Evolutionary conservation across 1,140 invertebrate genomes (phyloP), one percentile per base, ranked within the genome.

Genomic region (Trichonephila clavipes): DNA sequence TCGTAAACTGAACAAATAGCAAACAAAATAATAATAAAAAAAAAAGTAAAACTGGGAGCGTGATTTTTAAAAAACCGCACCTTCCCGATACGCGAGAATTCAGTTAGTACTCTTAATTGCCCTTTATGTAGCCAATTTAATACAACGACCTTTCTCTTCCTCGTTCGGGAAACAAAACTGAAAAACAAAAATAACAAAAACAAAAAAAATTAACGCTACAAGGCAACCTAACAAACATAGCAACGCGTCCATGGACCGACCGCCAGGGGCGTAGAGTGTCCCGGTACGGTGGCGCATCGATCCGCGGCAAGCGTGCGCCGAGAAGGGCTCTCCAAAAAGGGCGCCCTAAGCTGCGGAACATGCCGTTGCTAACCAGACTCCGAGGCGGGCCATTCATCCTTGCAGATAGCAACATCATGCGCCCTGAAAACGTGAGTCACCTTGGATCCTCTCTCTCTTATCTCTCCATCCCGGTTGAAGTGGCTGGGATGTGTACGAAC

Each of bases 341-440:
- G 92, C 92, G 92, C 92, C 92, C 85, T 93, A 93, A 93, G 92
- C 92, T 93, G 85, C 85, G 86, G 92, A 77, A 82, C 92, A 93
- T 93, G 92, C 92, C 92, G 92, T 93, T 93, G 92, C 92, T 93
- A 93, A 34, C 92, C 51, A 93, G 92, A 87, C 40, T 58, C 77
- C 14, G 90, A 91, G 61, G 91, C 91, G 82, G 82, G 66, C 92
- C 92, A 93, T 93, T 93, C 85, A 93, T 24, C 92, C 86, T 82
- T 88, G 92, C 86, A 82, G 92, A 69, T 93, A 93, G 92, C 92
- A 93, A 93, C 92, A 93, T 93, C 92, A 93, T 93, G 92, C 92
- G 69, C 86, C 24, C 28, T 10, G 59, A n/a, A 24, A 58, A 61
- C 44, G 51, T 93, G 92, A 93, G 92, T 93, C 92, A 93, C 92